Evolutionary conservation across 2,888 invertebrate species (phyloP).

Genomic region (Cheiracanthium punctorium): DNA sequence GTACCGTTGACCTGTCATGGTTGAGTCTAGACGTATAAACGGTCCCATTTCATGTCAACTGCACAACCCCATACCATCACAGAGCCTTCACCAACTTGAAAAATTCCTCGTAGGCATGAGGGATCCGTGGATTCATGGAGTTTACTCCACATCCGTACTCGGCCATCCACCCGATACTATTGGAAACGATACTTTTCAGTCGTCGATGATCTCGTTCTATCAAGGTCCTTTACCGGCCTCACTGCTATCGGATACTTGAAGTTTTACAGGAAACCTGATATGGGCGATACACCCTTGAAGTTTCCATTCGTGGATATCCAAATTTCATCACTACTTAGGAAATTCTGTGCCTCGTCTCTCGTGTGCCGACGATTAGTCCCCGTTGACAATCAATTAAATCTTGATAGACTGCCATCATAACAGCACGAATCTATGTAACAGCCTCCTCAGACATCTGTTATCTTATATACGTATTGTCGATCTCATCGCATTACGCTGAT

Average conservation of each 20-base stretch:
- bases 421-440: slow-evolving; percentile 15
- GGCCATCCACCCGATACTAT: background rate
- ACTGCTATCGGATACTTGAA: background rate
- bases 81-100: too few relatives aligned
- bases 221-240: background rate
- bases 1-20: too few relatives aligned
- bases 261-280: slow-evolving; percentile 9
- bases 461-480: background rate
- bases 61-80: too few relatives aligned
- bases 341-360: slow-evolving; percentile 5
- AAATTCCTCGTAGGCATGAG: too few relatives aligned
- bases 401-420: slow-evolving; percentile 6
- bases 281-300: slow-evolving; percentile 14
- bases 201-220: background rate
- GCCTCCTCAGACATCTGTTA: background rate
- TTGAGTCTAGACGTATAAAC: too few relatives aligned
- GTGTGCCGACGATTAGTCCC: slow-evolving; percentile 3
- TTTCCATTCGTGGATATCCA: slow-evolving; percentile 8
- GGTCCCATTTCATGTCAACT: too few relatives aligned
- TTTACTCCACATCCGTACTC: too few relatives aligned
- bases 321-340: slow-evolving; percentile 6
- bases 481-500: background rate
- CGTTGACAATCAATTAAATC: slow-evolving; percentile 24
- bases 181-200: background rate
- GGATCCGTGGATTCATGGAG: too few relatives aligned